Base-by-base conservation (phyloP, 2,888 invertebrate species). In the Lapara coniferarum region DNA sequence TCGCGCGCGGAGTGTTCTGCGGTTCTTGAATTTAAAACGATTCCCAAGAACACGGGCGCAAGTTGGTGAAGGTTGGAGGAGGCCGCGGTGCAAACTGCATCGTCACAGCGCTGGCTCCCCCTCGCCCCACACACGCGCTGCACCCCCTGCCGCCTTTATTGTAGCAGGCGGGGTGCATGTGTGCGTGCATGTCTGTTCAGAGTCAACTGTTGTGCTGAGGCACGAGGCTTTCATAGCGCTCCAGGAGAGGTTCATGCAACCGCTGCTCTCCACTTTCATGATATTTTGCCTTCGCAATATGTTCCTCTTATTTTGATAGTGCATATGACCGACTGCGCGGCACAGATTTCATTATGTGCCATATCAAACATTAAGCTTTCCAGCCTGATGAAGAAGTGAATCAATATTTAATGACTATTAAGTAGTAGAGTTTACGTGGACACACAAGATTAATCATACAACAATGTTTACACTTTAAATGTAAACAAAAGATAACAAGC, bases 1-100 rank as follows among this genome's bases (percentile, higher is more conserved):
- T 92, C 71, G 85, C 73, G 73, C 79, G 86, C 72, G 79, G 78
- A 87, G 85, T 86, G 85, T 83, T 87, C 83, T 91, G 91, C 88
- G 92, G 91, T 91, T 92, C 88, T 92, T 91, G 92, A 92, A 92
- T 92, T 93, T 92, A 92, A 92, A 93, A 93, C 91, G 92, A 92
- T 93, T 92, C 93, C 91, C 89, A 91, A 92, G 92, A 92, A 93
- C 92, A 93, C 89, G 90, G 89, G 91, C 90, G 90, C 90, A 89
- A 92, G 89, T 92, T 91, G 92, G 90, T 91, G 92, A 92, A 91
- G 90, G 92, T 91, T 92, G 90, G 89, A 91, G 91, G 91, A 91
- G 91, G 89, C 90, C 89, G 91, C 92, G 92, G 89, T 90, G 92
- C 92, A 92, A 92, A 91, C 92, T 93, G 93, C 93, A 92, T 89